These are phyloP conservation scores for Ormia ochracea DNA, from an alignment of 2,888 invertebrate species.

Conservation along the genomic window DNA sequence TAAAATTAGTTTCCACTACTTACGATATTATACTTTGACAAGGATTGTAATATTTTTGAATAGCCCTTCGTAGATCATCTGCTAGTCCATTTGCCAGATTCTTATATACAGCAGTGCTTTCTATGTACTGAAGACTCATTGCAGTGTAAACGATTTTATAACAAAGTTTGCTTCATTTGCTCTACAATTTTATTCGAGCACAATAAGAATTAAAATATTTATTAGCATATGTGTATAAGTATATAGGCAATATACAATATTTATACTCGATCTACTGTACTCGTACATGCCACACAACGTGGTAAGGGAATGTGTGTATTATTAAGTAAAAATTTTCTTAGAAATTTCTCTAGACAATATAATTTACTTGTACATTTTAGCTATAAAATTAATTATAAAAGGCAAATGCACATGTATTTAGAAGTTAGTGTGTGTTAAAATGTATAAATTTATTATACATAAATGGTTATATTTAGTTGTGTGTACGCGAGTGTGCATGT, in stretches of 20 bases:
- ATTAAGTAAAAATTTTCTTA: slow-evolving; percentile 24
- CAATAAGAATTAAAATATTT: slow-evolving; percentile 35
- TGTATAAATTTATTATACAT: background rate
- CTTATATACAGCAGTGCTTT: background rate
- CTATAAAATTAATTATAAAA: slow-evolving; percentile 66
- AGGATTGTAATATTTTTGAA: no score
- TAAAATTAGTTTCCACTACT: no score
- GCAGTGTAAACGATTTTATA: slow-evolving; percentile 47
- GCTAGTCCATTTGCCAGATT: no score
- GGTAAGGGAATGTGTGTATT: background rate
- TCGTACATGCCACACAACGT: background rate
- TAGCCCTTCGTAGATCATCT: no score
- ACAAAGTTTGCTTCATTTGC: slow-evolving; percentile 25
- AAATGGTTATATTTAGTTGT: background rate
- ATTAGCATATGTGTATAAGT: background rate
- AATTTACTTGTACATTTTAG: slow-evolving; percentile 58
- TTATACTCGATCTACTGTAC: background rate
- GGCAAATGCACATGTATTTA: slow-evolving; percentile 58
- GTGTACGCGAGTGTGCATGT: background rate
- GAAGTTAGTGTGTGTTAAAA: background rate
- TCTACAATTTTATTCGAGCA: slow-evolving; percentile 21
- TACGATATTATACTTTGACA: no score
- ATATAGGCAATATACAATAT: no score
- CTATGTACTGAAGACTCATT: slow-evolving; percentile 37
- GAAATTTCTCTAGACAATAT: slow-evolving; percentile 43